Evolutionary conservation across 1,140 invertebrate genomes (phyloP).

Genomic region (Vollenhovia emeryi): DNA sequence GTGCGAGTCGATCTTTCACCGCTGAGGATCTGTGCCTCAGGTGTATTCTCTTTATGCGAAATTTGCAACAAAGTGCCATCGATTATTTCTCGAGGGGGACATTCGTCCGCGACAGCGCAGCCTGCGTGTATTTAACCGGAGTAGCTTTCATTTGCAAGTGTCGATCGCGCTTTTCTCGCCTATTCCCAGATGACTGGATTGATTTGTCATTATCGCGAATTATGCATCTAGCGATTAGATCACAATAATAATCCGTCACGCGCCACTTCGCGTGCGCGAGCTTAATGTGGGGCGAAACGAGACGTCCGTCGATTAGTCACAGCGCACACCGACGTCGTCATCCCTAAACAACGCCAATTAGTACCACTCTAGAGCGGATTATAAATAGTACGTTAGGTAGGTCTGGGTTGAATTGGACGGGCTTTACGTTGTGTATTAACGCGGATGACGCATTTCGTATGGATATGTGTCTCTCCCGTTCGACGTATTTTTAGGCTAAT

Average conservation of each 20-base stretch:
- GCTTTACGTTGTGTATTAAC: constrained; percentile 68
- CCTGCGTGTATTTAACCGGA: not conserved
- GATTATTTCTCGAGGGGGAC: not conserved
- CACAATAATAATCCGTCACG: constrained; percentile 35
- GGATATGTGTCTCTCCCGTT: not conserved
- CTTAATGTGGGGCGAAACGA: constrained; percentile 53
- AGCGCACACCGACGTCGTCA: constrained; percentile 51
- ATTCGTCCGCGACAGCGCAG: not conserved
- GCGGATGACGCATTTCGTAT: constrained; percentile 59
- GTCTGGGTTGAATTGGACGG: constrained; percentile 71
- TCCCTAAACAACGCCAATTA: constrained; percentile 74
- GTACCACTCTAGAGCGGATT: constrained; percentile 55
- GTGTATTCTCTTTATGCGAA: not conserved
- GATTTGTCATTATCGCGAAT: constrained; percentile 35
- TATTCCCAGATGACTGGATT: not conserved
- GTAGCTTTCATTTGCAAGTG: not conserved
- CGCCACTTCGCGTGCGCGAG: constrained; percentile 5
- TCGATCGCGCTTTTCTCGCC: not conserved
- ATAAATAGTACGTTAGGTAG: constrained; percentile 72
- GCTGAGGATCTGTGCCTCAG: not conserved
- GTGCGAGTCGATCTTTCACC: not conserved
- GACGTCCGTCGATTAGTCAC: constrained; percentile 39
- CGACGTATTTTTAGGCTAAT: constrained; percentile 36
- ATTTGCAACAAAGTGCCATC: not conserved
- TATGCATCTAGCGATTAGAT: constrained; percentile 35